Conservation (phyloP, 1,140 invertebrate species). For the Apis cerana region DNA sequence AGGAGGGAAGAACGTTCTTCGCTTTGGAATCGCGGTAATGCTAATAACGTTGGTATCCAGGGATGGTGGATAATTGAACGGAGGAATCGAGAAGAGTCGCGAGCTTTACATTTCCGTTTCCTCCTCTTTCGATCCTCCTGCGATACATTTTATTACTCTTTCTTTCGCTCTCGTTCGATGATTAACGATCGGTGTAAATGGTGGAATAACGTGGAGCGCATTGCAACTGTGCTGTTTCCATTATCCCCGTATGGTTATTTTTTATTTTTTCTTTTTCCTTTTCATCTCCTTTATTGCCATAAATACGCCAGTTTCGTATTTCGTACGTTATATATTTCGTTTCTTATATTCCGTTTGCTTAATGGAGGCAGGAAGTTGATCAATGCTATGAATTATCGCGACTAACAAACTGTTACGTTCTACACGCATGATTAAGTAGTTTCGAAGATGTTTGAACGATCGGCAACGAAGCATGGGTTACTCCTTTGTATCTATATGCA, state of each 20-base stretch:
- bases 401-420: neutral
- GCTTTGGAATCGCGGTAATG: constrained; percentile 22
- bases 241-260: too few relatives aligned
- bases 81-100: neutral
- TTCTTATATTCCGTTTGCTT: neutral
- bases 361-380: neutral
- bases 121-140: too few relatives aligned
- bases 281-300: neutral
- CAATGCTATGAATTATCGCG: neutral
- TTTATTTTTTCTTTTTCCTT: too few relatives aligned
- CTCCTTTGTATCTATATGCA: too few relatives aligned
- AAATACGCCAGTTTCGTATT: too few relatives aligned
- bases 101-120: neutral
- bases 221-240: too few relatives aligned
- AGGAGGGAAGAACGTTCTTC: neutral
- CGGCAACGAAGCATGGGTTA: too few relatives aligned
- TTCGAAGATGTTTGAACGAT: neutral
- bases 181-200: constrained; percentile 29
- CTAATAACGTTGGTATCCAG: constrained; percentile 7
- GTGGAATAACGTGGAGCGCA: neutral
- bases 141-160: neutral
- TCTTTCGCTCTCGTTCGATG: neutral
- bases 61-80: constrained; percentile 26
- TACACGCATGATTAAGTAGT: neutral
- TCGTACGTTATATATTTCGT: too few relatives aligned